A percentile compares a stretch with the other conserved stretches of the same genome.
Evolutionary conservation across 2,797 vertebrate genomes (phyloP).

Genomic region (Sorex maritimensis): DNA sequence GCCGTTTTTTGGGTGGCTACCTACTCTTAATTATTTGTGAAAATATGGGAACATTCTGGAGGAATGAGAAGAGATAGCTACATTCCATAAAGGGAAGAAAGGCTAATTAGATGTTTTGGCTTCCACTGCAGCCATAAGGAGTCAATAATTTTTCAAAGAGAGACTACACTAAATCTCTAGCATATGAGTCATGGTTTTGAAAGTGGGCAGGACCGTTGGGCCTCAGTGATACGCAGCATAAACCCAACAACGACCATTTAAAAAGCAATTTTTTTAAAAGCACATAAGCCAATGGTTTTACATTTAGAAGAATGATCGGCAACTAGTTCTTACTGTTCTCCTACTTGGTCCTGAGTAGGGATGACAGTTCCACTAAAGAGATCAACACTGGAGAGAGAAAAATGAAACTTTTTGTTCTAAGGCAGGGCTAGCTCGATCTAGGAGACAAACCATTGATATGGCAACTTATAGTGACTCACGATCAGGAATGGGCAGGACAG

Average conservation of each 20-base stretch:
- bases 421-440: neutral
- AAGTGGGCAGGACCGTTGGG: neutral
- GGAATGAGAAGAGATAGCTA: conserved; percentile 4
- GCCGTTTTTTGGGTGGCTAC: neutral
- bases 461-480: neutral
- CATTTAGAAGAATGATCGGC: neutral
- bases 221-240: neutral
- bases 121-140: neutral
- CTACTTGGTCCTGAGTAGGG: conserved; percentile 54
- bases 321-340: neutral
- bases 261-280: neutral
- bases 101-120: neutral
- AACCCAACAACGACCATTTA: neutral
- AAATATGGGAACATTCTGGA: conserved; percentile 20
- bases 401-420: neutral
- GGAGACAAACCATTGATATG: conserved; percentile 29
- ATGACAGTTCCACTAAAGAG: conserved; percentile 21
- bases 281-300: neutral
- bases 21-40: neutral
- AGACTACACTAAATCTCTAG: neutral
- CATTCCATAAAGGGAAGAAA: neutral
- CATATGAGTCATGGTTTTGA: neutral
- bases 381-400: neutral
- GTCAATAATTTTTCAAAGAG: conserved; percentile 35
- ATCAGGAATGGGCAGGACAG: conserved; percentile 16